These are phyloP conservation scores for Heliconius congener DNA, from an alignment of 1,140 invertebrate species.

Conservation along the genomic window DNA sequence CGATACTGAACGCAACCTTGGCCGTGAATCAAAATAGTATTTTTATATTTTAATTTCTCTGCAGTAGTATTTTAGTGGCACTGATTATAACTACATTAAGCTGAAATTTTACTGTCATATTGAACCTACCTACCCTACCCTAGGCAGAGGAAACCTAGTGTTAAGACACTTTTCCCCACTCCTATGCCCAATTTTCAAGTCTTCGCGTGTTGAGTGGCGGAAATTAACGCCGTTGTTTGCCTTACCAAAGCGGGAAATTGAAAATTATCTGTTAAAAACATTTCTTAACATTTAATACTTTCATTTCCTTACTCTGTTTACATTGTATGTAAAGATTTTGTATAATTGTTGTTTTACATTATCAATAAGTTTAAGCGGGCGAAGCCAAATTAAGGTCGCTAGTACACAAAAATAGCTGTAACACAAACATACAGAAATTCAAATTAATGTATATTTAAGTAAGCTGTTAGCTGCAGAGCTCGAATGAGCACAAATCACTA, in stretches of 20 bases:
- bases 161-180: background rate
- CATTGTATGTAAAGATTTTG: no score
- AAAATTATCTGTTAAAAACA: background rate
- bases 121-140: background rate
- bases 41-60: conserved; percentile 3
- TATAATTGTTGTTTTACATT: no score
- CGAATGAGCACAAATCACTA: conserved; percentile 10
- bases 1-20: conserved; percentile 16
- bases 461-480: background rate
- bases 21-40: conserved; percentile 22
- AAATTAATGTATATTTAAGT: background rate
- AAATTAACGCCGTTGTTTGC: background rate
- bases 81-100: background rate
- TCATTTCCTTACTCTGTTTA: no score
- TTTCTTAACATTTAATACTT: background rate
- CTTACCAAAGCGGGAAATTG: background rate
- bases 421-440: background rate
- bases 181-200: background rate
- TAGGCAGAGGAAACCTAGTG: background rate
- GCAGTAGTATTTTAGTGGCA: background rate
- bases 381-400: no score
- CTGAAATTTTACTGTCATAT: background rate
- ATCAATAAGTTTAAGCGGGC: no score
- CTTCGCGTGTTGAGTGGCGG: background rate
- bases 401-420: no score